A percentile compares a stretch with the other conserved stretches of the same genome.
Evolutionary conservation across 2,113 vertebrate genomes (phyloP).

Genomic region (Nymphicus hollandicus): DNA sequence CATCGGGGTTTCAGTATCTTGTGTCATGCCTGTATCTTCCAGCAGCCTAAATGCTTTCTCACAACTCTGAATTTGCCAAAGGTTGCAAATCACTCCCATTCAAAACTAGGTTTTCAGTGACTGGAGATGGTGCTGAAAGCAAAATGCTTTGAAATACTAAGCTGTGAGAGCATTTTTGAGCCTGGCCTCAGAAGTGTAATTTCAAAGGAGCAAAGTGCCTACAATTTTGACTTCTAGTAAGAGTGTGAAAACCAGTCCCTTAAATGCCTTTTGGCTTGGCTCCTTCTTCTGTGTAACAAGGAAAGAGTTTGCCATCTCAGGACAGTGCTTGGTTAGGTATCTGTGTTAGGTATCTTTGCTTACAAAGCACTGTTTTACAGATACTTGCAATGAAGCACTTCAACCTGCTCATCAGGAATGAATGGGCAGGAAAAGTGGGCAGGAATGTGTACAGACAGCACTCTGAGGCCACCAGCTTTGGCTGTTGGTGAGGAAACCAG

Average conservation of each 20-base stretch:
- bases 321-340: not conserved
- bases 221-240: not conserved
- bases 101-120: not conserved
- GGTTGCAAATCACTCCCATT: not conserved
- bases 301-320: not conserved
- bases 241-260: not conserved
- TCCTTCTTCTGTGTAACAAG: not conserved
- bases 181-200: not conserved
- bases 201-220: not conserved
- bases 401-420: not conserved
- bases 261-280: not conserved
- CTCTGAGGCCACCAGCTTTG: not conserved
- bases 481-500: not conserved
- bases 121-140: not conserved
- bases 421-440: not conserved
- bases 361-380: not conserved
- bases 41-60: not conserved
- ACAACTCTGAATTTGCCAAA: not conserved
- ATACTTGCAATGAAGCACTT: not conserved
- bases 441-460: not conserved
- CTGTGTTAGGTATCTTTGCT: not conserved
- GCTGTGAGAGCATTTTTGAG: not conserved
- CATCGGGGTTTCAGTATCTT: not conserved
- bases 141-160: not conserved
- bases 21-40: not conserved